Conservation (phyloP, 2,113 vertebrate genomes). For the Lichenostomus cassidix region DNA sequence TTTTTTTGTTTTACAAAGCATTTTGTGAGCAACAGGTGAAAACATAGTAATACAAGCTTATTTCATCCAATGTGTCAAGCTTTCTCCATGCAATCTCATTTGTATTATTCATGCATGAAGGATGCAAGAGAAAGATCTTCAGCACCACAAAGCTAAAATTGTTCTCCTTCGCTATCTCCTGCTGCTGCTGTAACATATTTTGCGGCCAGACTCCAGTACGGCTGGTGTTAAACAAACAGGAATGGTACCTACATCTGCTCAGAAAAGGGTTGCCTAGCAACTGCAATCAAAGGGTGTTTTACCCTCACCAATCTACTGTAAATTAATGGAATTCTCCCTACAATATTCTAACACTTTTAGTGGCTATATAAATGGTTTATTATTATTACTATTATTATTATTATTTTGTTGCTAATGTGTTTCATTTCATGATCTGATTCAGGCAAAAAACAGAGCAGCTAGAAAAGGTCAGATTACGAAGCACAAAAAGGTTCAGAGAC, state of each 20-base stretch:
- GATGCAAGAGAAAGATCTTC: not conserved
- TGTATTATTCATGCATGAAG: not conserved
- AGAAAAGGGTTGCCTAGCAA: conserved; percentile 77
- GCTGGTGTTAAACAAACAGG: conserved; percentile 65
- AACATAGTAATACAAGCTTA: not conserved
- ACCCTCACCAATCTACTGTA: conserved; percentile 52
- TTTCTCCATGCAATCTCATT: not conserved
- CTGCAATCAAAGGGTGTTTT: conserved; percentile 71
- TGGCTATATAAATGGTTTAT: not conserved
- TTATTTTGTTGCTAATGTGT: not conserved
- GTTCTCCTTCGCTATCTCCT: not conserved
- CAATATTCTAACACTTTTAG: conserved; percentile 54
- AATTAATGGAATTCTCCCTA: conserved; percentile 62
- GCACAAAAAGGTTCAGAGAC: conserved; percentile 45
- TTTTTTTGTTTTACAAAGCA: not conserved
- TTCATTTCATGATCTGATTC: not conserved
- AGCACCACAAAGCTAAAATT: not conserved
- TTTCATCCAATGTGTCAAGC: not conserved
- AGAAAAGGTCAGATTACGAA: conserved; percentile 55
- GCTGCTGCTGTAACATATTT: conserved; percentile 4
- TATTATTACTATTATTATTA: not conserved
- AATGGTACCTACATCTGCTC: conserved; percentile 68
- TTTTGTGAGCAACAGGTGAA: conserved; percentile 7
- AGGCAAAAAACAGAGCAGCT: not conserved
- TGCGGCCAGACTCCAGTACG: conserved; percentile 45